Evolutionary conservation across 2,888 invertebrate genomes (phyloP).

Genomic region (Saturnia japonica): DNA sequence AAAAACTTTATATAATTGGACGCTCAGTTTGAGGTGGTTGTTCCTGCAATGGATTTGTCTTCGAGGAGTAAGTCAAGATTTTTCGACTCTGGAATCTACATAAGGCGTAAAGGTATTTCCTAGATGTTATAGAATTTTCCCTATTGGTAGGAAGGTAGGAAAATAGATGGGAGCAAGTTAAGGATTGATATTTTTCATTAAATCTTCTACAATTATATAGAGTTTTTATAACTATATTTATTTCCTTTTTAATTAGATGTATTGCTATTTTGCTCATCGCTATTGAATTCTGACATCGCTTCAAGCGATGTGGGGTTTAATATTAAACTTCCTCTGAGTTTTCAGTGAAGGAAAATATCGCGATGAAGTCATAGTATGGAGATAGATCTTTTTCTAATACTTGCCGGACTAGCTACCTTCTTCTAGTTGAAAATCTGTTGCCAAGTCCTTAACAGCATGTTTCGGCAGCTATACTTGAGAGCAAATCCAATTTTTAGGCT

Average conservation of each 20-base stretch:
- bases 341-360: no score
- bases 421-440: not conserved
- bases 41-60: slow-evolving; percentile 72
- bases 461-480: no score
- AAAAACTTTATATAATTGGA: slow-evolving; percentile 28
- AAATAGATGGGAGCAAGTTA: not conserved
- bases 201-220: not conserved
- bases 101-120: slow-evolving; percentile 77
- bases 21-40: slow-evolving; percentile 40
- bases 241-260: not conserved
- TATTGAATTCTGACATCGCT: no score
- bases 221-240: not conserved
- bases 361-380: no score
- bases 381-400: not conserved
- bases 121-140: slow-evolving; percentile 26
- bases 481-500: no score
- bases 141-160: slow-evolving; percentile 18
- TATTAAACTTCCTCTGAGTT: not conserved
- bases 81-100: slow-evolving; percentile 80
- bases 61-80: slow-evolving; percentile 81
- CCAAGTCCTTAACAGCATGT: not conserved
- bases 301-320: not conserved
- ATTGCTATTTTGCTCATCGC: not conserved
- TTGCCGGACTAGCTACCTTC: not conserved
- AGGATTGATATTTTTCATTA: not conserved